Evolutionary conservation across 2,888 invertebrate genomes (phyloP), one percentile per base, ranked within the genome.

Genomic region (Pteria penguin): DNA sequence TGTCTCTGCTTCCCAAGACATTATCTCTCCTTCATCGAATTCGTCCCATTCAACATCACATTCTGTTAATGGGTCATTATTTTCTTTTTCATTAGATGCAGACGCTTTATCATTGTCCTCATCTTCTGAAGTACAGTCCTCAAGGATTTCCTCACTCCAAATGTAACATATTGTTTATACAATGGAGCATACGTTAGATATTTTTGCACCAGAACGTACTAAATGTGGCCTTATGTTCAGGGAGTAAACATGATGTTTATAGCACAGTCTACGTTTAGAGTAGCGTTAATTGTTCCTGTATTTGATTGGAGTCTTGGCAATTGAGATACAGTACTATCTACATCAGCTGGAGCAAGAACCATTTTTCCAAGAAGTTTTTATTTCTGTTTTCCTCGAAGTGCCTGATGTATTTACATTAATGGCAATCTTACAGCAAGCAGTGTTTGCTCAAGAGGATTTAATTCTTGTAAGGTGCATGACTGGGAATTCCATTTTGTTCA

Each of bases 331-430:
- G 82, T 79, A 24, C 69, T 77, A 2, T 57, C 52, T n/a, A 79
- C 69, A 75, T 82, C 74, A 54, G 75, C 60, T 33, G 82, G 78
- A 27, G 77, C 78, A 55, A 76, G 58, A n/a, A 80, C 82, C 66
- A 82, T 73, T 63, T 80, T 80, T 57, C 80, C 82, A 54, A 57
- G 55, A 3, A 79, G 57, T n/a, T 57, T 27, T 4, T n/a, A n/a
- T n/a, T 61, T 61, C 31, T 79, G 76, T 33, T 67, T 63, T 54
- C 82, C 82, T 62, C 75, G 52, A 22, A 75, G 72, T 24, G 72
- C 72, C 65, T 81, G 52, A 45, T 79, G 75, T 8, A 80, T 55
- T 32, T 75, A 62, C 77, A 82, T 76, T 54, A 82, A 82, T 2
- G 80, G 80, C 45, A 80, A 27, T 24, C 63, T 26, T 8, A 57